Conservation (phyloP, 2,888 invertebrate species). For the Limnephilus rhombicus region DNA sequence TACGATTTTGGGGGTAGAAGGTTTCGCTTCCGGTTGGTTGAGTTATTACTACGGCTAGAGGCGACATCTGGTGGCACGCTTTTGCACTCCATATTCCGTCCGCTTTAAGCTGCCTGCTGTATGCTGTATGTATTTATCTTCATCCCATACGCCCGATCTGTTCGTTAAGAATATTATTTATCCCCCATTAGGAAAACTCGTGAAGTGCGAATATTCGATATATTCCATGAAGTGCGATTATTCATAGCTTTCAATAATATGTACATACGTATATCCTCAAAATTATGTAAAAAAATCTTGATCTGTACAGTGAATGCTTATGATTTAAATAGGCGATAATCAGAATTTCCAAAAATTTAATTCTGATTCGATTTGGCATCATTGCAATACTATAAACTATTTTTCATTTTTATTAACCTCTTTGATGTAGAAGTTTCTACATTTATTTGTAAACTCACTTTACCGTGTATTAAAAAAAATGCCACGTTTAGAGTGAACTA, state of each 20-base stretch:
- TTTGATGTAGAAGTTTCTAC: not conserved
- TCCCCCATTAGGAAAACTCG: not conserved
- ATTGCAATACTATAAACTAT: too few relatives aligned
- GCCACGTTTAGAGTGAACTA: not conserved
- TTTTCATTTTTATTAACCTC: not conserved
- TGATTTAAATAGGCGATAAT: not conserved
- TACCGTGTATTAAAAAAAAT: not conserved
- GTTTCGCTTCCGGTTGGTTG: conserved; percentile 39
- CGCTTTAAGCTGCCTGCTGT: conserved; percentile 7
- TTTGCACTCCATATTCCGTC: conserved; percentile 27
- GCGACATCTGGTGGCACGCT: conserved; percentile 39
- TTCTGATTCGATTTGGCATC: not conserved
- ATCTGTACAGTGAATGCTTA: not conserved
- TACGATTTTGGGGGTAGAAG: conserved; percentile 16
- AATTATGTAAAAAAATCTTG: not conserved
- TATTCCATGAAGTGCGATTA: not conserved
- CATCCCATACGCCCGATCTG: not conserved
- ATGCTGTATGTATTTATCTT: not conserved
- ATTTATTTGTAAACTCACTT: not conserved
- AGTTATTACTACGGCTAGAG: conserved; percentile 39
- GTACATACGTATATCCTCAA: not conserved
- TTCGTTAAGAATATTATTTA: not conserved
- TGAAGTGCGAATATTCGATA: not conserved
- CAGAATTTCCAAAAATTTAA: not conserved
- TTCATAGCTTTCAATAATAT: not conserved